Evolutionary conservation across 2,888 invertebrate genomes (phyloP).

Genomic region (Limnephilus auricula): DNA sequence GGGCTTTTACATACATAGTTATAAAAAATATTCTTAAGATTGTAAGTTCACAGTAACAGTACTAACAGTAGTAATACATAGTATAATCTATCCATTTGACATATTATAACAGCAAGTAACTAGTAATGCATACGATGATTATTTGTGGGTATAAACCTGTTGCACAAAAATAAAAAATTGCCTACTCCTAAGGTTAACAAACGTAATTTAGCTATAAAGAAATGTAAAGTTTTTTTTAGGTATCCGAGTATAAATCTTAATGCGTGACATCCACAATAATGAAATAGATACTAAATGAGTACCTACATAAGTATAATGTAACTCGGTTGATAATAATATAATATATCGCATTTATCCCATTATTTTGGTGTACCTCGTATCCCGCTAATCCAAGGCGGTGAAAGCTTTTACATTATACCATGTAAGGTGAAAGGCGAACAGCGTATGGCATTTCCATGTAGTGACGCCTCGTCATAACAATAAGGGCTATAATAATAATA

Average conservation of each 20-base stretch:
- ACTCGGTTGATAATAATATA: neutral
- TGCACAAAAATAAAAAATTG: too few relatives aligned
- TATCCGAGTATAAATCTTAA: neutral
- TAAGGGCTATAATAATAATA: slow-evolving; percentile 24
- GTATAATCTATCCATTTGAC: too few relatives aligned
- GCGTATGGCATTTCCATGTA: slow-evolving; percentile 7
- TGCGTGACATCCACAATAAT: neutral
- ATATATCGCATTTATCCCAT: neutral
- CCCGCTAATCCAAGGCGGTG: neutral
- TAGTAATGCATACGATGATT: too few relatives aligned
- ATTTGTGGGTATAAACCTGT: too few relatives aligned
- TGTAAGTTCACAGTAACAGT: too few relatives aligned
- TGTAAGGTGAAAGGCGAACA: neutral
- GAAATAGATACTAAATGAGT: neutral
- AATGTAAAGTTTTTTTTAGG: too few relatives aligned
- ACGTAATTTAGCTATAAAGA: too few relatives aligned
- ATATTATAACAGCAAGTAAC: too few relatives aligned
- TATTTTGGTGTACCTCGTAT: neutral
- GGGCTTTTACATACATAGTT: too few relatives aligned
- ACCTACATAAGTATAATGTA: neutral
- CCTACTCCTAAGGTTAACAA: too few relatives aligned
- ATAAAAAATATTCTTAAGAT: too few relatives aligned
- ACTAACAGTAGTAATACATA: too few relatives aligned
- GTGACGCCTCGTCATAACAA: neutral
- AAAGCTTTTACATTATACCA: neutral